phyloP scores from a whole-genome alignment of 2,797 vertebrate genomes.

The Erethizon dorsatum region DNA sequence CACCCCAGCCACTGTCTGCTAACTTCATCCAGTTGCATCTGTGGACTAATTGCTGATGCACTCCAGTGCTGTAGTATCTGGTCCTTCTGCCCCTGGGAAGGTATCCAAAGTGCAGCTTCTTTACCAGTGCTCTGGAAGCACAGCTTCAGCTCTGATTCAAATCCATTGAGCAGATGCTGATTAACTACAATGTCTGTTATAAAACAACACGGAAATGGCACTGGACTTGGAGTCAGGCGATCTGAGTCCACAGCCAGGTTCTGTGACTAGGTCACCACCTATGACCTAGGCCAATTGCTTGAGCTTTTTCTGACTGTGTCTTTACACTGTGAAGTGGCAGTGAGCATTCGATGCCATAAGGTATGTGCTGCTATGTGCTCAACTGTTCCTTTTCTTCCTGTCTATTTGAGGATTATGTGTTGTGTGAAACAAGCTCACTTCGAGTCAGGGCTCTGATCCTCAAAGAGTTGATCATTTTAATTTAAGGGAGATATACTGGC shows the following conservation, averaged over 20 bases:
- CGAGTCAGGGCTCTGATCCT: background rate
- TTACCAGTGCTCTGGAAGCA: background rate
- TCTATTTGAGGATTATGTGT: background rate
- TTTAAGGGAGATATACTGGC: background rate
- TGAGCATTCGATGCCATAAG: background rate
- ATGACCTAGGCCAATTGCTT: background rate
- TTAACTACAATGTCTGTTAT: rapidly evolving
- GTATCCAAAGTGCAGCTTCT: background rate
- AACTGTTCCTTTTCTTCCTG: background rate
- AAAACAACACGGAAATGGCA: background rate
- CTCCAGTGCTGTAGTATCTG: background rate
- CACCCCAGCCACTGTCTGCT: background rate
- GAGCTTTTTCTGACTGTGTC: background rate
- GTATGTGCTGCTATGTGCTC: background rate
- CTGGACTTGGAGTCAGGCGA: background rate
- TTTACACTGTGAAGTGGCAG: background rate
- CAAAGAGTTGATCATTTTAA: background rate
- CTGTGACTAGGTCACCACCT: background rate
- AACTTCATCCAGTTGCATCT: background rate
- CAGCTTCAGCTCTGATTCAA: background rate
- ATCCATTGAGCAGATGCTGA: background rate
- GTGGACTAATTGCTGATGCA: background rate
- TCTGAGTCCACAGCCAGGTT: background rate
- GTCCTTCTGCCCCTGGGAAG: background rate
- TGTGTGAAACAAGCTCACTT: background rate